Evolutionary conservation across 2,797 vertebrate species (phyloP).

Genomic region (Phyllotis vaccarum): DNA sequence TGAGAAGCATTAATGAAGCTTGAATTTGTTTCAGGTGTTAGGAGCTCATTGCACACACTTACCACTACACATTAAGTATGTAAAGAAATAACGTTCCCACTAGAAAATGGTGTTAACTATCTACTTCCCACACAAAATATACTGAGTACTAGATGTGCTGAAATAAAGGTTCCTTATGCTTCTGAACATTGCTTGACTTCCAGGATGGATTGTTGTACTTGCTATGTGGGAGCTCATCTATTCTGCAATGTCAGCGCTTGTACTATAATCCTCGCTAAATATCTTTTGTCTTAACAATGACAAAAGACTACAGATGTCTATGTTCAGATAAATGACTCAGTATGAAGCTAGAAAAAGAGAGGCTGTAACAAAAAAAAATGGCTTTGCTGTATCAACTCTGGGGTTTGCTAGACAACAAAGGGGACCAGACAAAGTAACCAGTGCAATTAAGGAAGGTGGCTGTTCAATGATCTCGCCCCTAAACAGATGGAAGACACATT

Average conservation of each 20-base stretch:
- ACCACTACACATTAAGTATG: slow-evolving; percentile 72
- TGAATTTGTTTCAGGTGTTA: slow-evolving; percentile 84
- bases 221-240: background rate
- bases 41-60: slow-evolving; percentile 64
- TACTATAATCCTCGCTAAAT: background rate
- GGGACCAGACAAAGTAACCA: background rate
- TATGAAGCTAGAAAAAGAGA: background rate
- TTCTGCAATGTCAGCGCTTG: background rate
- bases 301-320: background rate
- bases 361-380: background rate
- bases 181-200: background rate
- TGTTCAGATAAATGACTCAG: background rate
- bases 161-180: background rate
- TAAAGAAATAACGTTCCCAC: slow-evolving; percentile 61
- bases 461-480: background rate
- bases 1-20: slow-evolving; percentile 81
- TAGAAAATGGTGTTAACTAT: slow-evolving; percentile 64
- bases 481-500: background rate
- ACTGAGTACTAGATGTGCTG: background rate
- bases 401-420: background rate
- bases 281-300: background rate
- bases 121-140: background rate
- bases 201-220: background rate
- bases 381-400: accelerated
- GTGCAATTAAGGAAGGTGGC: background rate